Base-by-base conservation (phyloP, 2,113 vertebrate species). In the Cololabis saira region DNA sequence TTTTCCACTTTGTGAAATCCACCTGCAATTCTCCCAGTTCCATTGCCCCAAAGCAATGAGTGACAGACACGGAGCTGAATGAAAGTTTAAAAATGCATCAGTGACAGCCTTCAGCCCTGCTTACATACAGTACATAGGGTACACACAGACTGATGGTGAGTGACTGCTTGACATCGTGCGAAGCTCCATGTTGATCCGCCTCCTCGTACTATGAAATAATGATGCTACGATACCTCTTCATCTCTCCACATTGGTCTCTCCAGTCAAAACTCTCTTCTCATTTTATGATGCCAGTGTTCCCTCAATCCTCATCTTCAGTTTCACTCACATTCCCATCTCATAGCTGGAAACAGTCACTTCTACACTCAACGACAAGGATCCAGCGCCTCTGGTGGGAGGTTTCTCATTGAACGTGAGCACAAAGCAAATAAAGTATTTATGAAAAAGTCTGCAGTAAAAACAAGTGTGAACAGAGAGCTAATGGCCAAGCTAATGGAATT, bases 1-100 rank as follows among this genome's bases (percentile, higher is more conserved):
- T 52, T 73, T 55, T 54, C 0, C 59, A 40, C 61, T 79, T 61
- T 74, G 67, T 69, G 74, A 70, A 75, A 79, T 79, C 66, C 69
- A 12, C 47, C 33, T 19, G 2, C 54, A 70, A 27, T 43, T 44
- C 66, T 62, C 21, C 61, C 51, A 27, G 45, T 61, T 59, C 48
- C 58, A 14, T 44, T 77, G 80, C 69, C 82, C 71, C 55, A 66
- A 66, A 81, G 84, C 75, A 52, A 68, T 61, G 67, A 83, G 68
- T 82, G 81, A 82, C 81, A 84, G 80, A 64, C 55, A 61, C 61
- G 55, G 58, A 48, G 1, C 52, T 13, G 33, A 19, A 78, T 81
- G 44, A 79, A 79, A 79, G 4, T 63, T 75, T 71, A 10, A 79
- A 50, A 42, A 54, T 4, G 7, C 53, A 33, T 49, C 69, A 72